Evolutionary conservation across 2,888 invertebrate species (phyloP), one percentile per base, ranked within the genome.

Genomic region (Cacoxenus indagator): DNA sequence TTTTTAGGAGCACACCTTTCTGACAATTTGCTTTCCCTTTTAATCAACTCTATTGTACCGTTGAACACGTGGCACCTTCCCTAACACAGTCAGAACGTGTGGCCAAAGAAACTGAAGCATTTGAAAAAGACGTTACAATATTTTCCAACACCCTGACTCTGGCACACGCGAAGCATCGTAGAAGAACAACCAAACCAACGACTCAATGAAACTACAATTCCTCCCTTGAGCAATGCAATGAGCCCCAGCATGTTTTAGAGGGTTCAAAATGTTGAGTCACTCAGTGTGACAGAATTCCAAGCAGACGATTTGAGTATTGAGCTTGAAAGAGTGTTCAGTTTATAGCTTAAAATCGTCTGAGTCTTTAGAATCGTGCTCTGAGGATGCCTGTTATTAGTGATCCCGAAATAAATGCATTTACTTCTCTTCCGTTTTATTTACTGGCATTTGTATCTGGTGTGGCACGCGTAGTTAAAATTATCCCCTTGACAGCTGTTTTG

Each of bases 381-480:
- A n/a, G 67, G 9, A 31, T 31, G 31, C 5, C 9, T 31, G 9
- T 31, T 31, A 31, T 81, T 82, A 72, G 69, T 78, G 80, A 81
- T 81, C 80, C 81, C 51, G 68, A 83, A 81, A 83, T 72, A 71
- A 70, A 76, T 82, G 81, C 71, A 73, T 65, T 27, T 71, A 64
- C 26, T 57, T 57, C n/a, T 29, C 2, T 27, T 57, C n/a, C 9
- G 5, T 31, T 31, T n/a, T 31, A 8, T 31, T 31, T 31, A 8
- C 9, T 54, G 17, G 22, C n/a, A n/a, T 51, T 43, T 43, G 37
- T 19, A 31, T 57, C 59, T 43, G 43, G 69, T 2, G 69, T 77
- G 80, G 75, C 80, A 83, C 80, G 80, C 82, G 80, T 70, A 83
- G 78, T 71, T 54, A 69, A 1, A 6, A 54, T 29, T 48, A 26